Base-by-base conservation (phyloP, 2,113 vertebrate genomes). In the Cacatua alba region DNA sequence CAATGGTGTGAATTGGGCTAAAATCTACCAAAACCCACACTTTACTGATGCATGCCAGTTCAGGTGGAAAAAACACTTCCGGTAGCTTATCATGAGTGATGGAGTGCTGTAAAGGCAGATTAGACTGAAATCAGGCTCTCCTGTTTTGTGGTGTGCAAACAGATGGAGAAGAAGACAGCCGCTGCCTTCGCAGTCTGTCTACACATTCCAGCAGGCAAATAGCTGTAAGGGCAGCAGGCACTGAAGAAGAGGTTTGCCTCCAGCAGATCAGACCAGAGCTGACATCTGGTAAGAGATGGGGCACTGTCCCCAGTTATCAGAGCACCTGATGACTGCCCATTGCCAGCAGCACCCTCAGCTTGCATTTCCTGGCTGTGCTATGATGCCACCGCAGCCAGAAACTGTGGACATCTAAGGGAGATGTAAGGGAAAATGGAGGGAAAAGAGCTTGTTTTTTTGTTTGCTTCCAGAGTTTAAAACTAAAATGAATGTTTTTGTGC, bases 341-440 rank as follows among this genome's bases (percentile, higher is more conserved):
- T 13, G 14, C 49, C 55, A 39, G 26, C 0, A 2, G 39, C 7
- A 3, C 20, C 0, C 0, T 67, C 0, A 0, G 11, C 41, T 62
- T 55, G 17, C 8, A 12, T 53, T 84, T 75, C 41, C 43, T 83
- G 57, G 20, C 43, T 75, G 4, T 28, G 29, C 21, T 35, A 25
- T 6, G 2, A 31, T 25, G 21, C 24, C 5, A 11, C 10, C 0
- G 0, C 16, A 71, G n/a, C 9, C 68, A 68, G 11, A 15, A 35
- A 51, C 39, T 0, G 0, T 4, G 11, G 37, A 19, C 13, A 11
- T 55, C 39, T 44, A 24, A 60, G 13, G 37, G 19, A 80, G 35
- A 18, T 10, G 13, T 11, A 53, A 12, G 17, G 10, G 18, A 14
- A 71, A 51, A 48, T 7, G 17, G 17, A 88, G 10, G 3, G 84